These are phyloP conservation scores for Eupithecia abbreviata DNA, from an alignment of 2,888 invertebrate species.

Conservation along the genomic window DNA sequence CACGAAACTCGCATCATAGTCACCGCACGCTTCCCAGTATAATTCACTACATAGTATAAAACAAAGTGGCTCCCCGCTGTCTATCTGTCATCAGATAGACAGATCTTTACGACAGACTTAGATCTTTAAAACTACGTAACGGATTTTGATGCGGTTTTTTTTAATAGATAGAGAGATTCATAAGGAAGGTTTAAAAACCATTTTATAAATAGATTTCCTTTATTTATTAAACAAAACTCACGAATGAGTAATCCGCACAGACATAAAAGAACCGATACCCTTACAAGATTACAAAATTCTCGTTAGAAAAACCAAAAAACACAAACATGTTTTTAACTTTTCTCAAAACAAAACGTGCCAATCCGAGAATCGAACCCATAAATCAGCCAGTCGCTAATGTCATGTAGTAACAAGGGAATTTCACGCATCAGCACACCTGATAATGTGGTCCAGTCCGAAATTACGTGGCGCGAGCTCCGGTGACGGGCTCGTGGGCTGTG, in stretches of 20 bases:
- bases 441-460: slow-evolving; percentile 61
- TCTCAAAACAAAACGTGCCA: slow-evolving; percentile 28
- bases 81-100: no score
- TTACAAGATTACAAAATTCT: slow-evolving; percentile 6
- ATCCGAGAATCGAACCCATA: slow-evolving; percentile 51
- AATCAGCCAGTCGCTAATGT: slow-evolving; percentile 69
- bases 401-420: slow-evolving; percentile 66
- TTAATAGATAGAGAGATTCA: no score
- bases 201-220: no score
- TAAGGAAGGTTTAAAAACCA: no score
- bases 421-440: slow-evolving; percentile 64
- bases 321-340: slow-evolving; percentile 14
- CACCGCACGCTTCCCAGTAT: no score
- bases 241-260: neutral
- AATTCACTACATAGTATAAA: no score
- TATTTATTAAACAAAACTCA: neutral
- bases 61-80: no score
- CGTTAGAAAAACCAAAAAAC: slow-evolving; percentile 10
- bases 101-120: no score
- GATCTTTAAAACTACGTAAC: no score
- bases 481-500: slow-evolving; percentile 13
- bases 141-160: no score
- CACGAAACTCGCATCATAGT: no score
- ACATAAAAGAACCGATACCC: neutral
- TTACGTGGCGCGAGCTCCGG: slow-evolving; percentile 45